Percentiles rank a stretch among this genome's conserved stretches.
Conservation (phyloP, 2,888 invertebrate species). For the Sialis lutaria region DNA sequence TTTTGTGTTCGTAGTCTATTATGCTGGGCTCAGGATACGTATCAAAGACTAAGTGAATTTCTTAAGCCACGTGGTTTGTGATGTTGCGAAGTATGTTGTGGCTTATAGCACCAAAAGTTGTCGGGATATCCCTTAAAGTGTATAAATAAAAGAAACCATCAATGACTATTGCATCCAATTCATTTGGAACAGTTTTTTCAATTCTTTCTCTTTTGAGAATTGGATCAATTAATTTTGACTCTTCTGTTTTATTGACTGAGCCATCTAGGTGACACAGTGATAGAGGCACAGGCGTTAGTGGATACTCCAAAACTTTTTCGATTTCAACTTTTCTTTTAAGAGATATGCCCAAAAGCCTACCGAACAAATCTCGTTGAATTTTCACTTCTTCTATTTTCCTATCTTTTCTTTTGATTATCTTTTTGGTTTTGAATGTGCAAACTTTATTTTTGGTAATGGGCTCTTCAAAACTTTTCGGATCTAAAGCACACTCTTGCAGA, state of each 20-base stretch:
- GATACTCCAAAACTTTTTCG: conserved; percentile 12
- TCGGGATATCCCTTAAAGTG: conserved; percentile 8
- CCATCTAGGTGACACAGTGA: conserved; percentile 13
- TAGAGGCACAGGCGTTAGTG: conserved; percentile 13
- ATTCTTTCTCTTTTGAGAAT: conserved; percentile 7
- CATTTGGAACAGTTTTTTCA: conserved; percentile 2
- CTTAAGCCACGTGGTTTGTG: too few species aligned
- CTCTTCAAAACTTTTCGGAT: background rate
- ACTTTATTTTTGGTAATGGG: background rate
- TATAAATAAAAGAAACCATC: conserved; percentile 11
- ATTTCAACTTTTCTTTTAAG: conserved; percentile 10
- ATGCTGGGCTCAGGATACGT: too few species aligned
- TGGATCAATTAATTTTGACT: conserved; percentile 12
- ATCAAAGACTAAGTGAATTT: too few species aligned
- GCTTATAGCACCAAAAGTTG: conserved; percentile 9
- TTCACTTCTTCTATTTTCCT: conserved; percentile 8
- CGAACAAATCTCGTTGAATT: conserved; percentile 10
- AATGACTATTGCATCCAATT: conserved; percentile 6
- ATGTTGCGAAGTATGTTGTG: too few species aligned
- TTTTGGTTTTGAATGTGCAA: background rate
- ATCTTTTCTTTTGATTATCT: conserved; percentile 1
- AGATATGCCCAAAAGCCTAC: conserved; percentile 8
- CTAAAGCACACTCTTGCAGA: background rate
- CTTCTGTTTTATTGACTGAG: conserved; percentile 12
- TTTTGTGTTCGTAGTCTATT: too few species aligned